A percentile compares a stretch with the other conserved stretches of the same genome.
phyloP scores from a whole-genome alignment of 2,888 invertebrate species.

The Balanococcus diminutus region DNA sequence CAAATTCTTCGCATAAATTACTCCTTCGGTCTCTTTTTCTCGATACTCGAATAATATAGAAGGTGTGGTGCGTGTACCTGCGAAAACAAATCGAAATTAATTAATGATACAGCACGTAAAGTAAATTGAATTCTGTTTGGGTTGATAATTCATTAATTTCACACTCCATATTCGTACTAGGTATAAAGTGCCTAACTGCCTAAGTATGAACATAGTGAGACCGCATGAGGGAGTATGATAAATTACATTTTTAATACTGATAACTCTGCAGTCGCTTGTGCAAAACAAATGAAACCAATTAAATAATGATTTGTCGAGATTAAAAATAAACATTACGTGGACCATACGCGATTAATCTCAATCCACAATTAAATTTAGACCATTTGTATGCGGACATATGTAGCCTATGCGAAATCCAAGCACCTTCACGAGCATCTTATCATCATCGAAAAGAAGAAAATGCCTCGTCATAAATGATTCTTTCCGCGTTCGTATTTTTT shows the following conservation, averaged over 20 bases:
- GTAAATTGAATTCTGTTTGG: not conserved
- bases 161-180: too few species aligned
- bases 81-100: not conserved
- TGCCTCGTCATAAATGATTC: not conserved
- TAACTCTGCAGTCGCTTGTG: not conserved
- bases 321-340: conserved; percentile 24
- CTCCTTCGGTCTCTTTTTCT: not conserved
- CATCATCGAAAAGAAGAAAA: not conserved
- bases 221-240: not conserved
- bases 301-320: conserved; percentile 25
- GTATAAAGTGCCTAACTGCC: too few species aligned
- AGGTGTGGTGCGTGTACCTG: not conserved
- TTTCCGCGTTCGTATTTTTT: not conserved
- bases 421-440: not conserved
- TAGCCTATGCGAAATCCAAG: not conserved
- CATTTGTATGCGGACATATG: not conserved
- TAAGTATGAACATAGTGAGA: too few species aligned
- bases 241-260: not conserved
- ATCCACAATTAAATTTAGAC: not conserved
- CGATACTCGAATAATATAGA: not conserved
- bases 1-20: not conserved
- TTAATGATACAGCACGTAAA: conserved; percentile 16
- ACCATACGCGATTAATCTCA: not conserved
- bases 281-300: conserved; percentile 27
- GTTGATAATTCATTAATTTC: conserved; percentile 10